A percentile compares a stretch with the other conserved stretches of the same genome.
Conservation (phyloP, 2,797 vertebrate species). For the Acanthurus tractus region DNA sequence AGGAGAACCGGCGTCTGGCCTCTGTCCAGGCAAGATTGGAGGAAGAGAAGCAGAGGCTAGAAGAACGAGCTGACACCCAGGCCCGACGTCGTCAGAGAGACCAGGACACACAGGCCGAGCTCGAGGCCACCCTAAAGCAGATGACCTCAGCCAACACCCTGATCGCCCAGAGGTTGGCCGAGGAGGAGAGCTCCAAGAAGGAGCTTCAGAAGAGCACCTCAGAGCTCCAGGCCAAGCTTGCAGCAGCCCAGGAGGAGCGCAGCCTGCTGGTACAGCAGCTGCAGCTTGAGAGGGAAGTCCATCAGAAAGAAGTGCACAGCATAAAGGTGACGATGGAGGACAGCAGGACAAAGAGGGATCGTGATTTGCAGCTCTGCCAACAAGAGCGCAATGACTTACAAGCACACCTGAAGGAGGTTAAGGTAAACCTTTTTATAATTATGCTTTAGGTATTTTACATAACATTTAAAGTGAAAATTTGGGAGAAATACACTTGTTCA, state of each 20-base stretch:
- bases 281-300: conserved; percentile 91
- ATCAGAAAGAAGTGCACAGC: conserved; percentile 88
- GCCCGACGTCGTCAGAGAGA: conserved; percentile 83
- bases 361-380: conserved; percentile 83
- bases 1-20: conserved; percentile 84
- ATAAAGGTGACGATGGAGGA: conserved; percentile 82
- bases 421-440: conserved; percentile 81
- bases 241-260: conserved; percentile 84
- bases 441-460: neutral
- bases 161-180: conserved; percentile 84
- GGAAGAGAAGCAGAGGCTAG: conserved; percentile 87
- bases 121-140: conserved; percentile 88
- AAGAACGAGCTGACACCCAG: conserved; percentile 79
- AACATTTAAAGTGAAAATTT: neutral
- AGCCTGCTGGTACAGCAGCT: conserved; percentile 86
- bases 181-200: conserved; percentile 87
- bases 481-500: neutral
- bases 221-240: conserved; percentile 85
- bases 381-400: conserved; percentile 89
- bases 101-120: conserved; percentile 84
- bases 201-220: conserved; percentile 70
- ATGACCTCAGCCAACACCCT: conserved; percentile 86
- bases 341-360: conserved; percentile 76
- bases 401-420: conserved; percentile 83
- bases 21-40: conserved; percentile 81